These are phyloP conservation scores for Drosophila erecta DNA, from an alignment of 1,140 invertebrate genomes.

Conservation along the genomic window DNA sequence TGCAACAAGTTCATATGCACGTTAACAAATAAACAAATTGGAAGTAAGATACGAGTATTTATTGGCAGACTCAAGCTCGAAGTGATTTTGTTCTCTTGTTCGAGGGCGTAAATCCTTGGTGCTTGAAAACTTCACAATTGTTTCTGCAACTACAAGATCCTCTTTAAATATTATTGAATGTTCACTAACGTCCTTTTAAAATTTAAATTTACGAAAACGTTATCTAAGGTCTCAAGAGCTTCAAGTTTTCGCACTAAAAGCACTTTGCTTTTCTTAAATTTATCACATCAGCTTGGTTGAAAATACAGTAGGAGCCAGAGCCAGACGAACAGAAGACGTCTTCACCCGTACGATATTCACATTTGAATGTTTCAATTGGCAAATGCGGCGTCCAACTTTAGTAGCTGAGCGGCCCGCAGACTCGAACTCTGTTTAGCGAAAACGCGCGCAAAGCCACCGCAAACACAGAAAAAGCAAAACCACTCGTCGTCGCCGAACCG, in stretches of 20 bases:
- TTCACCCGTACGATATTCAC: constrained; percentile 84
- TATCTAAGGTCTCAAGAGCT: constrained; percentile 27
- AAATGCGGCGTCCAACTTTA: constrained; percentile 83
- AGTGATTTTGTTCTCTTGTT: constrained; percentile 41
- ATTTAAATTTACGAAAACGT: constrained; percentile 14
- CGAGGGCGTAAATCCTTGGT: constrained; percentile 14
- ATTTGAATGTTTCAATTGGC: constrained; percentile 84
- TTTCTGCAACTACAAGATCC: background rate
- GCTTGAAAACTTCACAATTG: constrained; percentile 4
- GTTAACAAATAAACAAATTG: background rate
- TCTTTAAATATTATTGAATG: background rate
- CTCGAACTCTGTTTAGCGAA: constrained; percentile 58
- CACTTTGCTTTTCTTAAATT: constrained; percentile 23
- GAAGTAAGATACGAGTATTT: background rate
- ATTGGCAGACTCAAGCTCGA: constrained; percentile 6
- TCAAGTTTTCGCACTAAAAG: constrained; percentile 19
- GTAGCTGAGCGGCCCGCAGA: constrained; percentile 67
- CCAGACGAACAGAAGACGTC: constrained; percentile 80
- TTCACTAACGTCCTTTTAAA: background rate
- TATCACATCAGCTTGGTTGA: constrained; percentile 37
- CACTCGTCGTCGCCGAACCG: constrained; percentile 20
- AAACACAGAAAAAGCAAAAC: constrained; percentile 51
- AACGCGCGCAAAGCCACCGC: constrained; percentile 52
- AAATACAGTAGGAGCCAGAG: constrained; percentile 64
- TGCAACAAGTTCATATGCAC: constrained; percentile 21